Percentiles rank a stretch among this genome's conserved stretches.
phyloP scores from a whole-genome alignment of 2,888 invertebrate genomes.

The Entomobrya multifasciata region DNA sequence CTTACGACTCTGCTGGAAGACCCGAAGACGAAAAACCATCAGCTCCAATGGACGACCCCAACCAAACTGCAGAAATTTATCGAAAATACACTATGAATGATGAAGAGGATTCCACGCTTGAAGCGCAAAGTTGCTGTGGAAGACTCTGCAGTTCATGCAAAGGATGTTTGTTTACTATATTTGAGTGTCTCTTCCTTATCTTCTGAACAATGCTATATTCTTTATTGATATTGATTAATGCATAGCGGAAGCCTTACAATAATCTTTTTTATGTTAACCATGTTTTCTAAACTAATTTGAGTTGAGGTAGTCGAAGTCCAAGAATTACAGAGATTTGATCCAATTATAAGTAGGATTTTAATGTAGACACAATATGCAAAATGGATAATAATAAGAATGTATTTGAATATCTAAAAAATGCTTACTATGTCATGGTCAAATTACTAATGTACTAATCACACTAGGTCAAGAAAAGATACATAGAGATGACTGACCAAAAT shows the following conservation, averaged over 20 bases:
- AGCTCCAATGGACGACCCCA: constrained; percentile 30
- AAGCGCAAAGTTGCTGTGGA: constrained; percentile 35
- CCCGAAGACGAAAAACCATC: constrained; percentile 49
- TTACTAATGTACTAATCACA: no score
- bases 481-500: neutral
- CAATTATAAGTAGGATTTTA: neutral
- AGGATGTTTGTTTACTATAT: constrained; percentile 49
- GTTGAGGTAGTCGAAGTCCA: constrained; percentile 13
- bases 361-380: no score
- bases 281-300: neutral
- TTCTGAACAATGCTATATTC: constrained; percentile 30
- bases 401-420: no score
- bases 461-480: neutral
- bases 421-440: constrained; percentile 14
- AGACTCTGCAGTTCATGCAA: constrained; percentile 50
- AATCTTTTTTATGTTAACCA: neutral
- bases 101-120: constrained; percentile 33
- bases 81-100: constrained; percentile 61
- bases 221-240: no score
- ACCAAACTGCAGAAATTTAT: constrained; percentile 24
- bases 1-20: constrained; percentile 33
- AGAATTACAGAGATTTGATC: neutral
- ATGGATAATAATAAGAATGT: no score
- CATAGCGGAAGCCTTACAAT: neutral
- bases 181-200: constrained; percentile 62